These are phyloP conservation scores for Cyclophora punctaria DNA, from an alignment of 2,888 invertebrate genomes.

Conservation along the genomic window DNA sequence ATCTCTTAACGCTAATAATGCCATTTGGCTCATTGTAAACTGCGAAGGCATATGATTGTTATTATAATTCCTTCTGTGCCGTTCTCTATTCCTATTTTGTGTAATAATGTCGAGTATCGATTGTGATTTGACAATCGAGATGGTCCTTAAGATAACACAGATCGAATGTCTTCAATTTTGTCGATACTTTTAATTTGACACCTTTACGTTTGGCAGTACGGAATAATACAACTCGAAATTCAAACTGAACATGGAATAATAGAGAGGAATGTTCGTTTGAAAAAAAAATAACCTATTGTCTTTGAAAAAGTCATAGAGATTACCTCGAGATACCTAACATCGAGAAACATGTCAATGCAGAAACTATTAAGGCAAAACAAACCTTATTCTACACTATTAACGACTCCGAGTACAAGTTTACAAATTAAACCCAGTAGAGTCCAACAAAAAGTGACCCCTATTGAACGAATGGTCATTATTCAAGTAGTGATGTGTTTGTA, in stretches of 20 bases:
- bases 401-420: too few species aligned
- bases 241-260: too few species aligned
- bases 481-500: slow-evolving; percentile 45
- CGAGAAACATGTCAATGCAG: too few species aligned
- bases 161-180: slow-evolving; percentile 43
- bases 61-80: slow-evolving; percentile 51
- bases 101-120: slow-evolving; percentile 36
- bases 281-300: too few species aligned
- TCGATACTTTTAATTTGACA: slow-evolving; percentile 17
- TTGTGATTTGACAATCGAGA: slow-evolving; percentile 33
- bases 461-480: slow-evolving; percentile 54
- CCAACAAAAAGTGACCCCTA: slow-evolving; percentile 53
- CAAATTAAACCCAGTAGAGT: slow-evolving; percentile 10
- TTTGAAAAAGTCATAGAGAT: too few species aligned
- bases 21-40: slow-evolving; percentile 47
- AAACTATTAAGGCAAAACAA: too few species aligned
- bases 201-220: background rate
- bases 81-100: slow-evolving; percentile 32
- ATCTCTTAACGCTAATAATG: slow-evolving; percentile 61
- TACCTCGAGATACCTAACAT: too few species aligned
- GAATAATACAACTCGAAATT: too few species aligned
- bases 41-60: slow-evolving; percentile 51
- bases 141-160: slow-evolving; percentile 54
- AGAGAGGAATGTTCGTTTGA: too few species aligned
- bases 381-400: too few species aligned